Evolutionary conservation across 2,797 vertebrate genomes (phyloP).

Genomic region (Decapterus maruadsi): DNA sequence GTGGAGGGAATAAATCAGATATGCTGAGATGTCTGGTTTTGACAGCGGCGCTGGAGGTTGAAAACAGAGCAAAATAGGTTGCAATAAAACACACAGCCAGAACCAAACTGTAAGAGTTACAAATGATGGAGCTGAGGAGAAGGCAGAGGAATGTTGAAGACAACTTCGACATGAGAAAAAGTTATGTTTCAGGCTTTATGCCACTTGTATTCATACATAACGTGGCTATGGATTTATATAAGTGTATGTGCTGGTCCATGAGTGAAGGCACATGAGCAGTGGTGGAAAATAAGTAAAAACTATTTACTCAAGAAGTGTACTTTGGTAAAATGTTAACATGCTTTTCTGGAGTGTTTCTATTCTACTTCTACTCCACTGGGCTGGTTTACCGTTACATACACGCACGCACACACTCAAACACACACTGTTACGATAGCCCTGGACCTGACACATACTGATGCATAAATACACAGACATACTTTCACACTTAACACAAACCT

Average conservation of each 20-base stretch:
- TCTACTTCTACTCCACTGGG: background rate
- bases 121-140: background rate
- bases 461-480: no score
- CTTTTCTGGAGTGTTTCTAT: background rate
- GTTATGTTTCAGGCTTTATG: constrained; percentile 6
- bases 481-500: no score
- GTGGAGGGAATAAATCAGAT: constrained; percentile 32
- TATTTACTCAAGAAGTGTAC: background rate
- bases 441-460: no score
- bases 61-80: constrained; percentile 8
- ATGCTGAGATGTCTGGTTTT: constrained; percentile 20
- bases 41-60: constrained; percentile 4
- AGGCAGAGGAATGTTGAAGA: background rate
- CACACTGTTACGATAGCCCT: no score
- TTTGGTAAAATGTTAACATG: constrained; percentile 2
- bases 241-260: background rate
- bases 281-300: background rate
- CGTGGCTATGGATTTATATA: no score
- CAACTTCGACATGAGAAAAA: constrained; percentile 1
- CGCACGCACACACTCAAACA: no score
- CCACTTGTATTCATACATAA: background rate
- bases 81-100: constrained; percentile 13
- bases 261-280: background rate
- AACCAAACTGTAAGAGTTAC: background rate
- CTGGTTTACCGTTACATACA: no score